Conservation (phyloP, 30 jellyfish, hydroid and myxozoan genomes). For the Pelagia noctiluca region DNA sequence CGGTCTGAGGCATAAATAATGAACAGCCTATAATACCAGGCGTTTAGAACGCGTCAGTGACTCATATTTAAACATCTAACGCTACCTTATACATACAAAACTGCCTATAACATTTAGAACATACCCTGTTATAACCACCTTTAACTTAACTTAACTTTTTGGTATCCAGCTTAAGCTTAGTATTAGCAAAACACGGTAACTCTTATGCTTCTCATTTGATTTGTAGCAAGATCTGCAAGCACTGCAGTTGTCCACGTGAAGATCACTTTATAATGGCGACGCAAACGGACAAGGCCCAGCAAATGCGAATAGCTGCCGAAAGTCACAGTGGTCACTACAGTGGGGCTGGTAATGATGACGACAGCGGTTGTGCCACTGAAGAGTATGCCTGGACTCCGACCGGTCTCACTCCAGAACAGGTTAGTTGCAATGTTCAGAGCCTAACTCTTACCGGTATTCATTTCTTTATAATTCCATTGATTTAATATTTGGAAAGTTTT, state of each 20-base stretch:
- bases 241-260: constrained; percentile 92
- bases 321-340: constrained; percentile 44
- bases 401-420: constrained; percentile 87
- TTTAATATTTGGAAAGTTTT: not conserved
- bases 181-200: not conserved
- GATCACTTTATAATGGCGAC: constrained; percentile 89
- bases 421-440: not conserved
- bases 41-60: too few relatives aligned
- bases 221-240: constrained; percentile 87
- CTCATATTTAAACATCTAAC: too few relatives aligned
- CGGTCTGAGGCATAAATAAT: too few relatives aligned
- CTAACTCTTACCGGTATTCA: not conserved
- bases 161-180: not conserved
- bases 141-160: not conserved
- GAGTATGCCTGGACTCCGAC: constrained; percentile 98
- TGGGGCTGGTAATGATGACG: constrained; percentile 91
- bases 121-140: too few relatives aligned
- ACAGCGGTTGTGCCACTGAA: constrained; percentile 97
- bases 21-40: too few relatives aligned
- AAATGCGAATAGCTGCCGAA: constrained; percentile 42
- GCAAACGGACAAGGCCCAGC: constrained; percentile 55
- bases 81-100: too few relatives aligned
- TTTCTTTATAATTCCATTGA: not conserved
- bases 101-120: too few relatives aligned
- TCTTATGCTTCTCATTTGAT: not conserved